Base-by-base conservation (phyloP, 2,113 vertebrate species). In the Pycnonotus jocosus region DNA sequence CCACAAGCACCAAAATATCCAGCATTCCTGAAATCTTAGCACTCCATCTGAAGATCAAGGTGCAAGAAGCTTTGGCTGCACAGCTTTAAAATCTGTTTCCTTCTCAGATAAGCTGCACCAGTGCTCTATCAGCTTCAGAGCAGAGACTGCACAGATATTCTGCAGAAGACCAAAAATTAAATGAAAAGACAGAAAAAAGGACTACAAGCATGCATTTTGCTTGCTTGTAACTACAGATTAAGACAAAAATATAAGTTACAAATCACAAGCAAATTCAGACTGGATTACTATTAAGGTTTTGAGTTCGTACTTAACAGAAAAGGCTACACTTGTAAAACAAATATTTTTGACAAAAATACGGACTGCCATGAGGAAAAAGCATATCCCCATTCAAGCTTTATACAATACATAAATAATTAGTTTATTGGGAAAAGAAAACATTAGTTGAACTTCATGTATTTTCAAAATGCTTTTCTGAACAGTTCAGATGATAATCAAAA, bases 261-360 rank as follows among this genome's bases (percentile, higher is more conserved):
- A 86, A 61, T 65, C 73, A 60, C n/a, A 61, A 92, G 27, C 16
- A 31, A 69, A 77, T 83, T 87, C 81, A 83, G 62, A 38, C 44
- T 79, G 58, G 51, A 84, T 91, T 92, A 71, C 50, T 27, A 3
- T 1, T 1, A 90, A 2, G 30, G 53, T 3, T 82, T 79, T 69
- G 57, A 72, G 82, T 22, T 81, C 40, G 80, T 88, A 56, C 31
- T 66, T 50, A 35, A 73, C 25, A 90, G 42, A 69, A 77, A 86
- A 56, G 31, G 31, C 48, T 47, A 20, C 7, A 57, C 48, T 80
- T 90, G 62, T 77, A 88, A 92, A 93, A 93, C 62, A 77, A 65
- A 92, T n/a, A 38, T 6, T 28, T 74, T 85, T 82, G 66, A 96
- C 82, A 97, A 81, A 94, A 92, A 80, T 33, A 82, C 50, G 73